A percentile compares a stretch with the other conserved stretches of the same genome.
Evolutionary conservation across 1,140 invertebrate genomes (phyloP).

Genomic region (Panagrolaimus sp.): DNA sequence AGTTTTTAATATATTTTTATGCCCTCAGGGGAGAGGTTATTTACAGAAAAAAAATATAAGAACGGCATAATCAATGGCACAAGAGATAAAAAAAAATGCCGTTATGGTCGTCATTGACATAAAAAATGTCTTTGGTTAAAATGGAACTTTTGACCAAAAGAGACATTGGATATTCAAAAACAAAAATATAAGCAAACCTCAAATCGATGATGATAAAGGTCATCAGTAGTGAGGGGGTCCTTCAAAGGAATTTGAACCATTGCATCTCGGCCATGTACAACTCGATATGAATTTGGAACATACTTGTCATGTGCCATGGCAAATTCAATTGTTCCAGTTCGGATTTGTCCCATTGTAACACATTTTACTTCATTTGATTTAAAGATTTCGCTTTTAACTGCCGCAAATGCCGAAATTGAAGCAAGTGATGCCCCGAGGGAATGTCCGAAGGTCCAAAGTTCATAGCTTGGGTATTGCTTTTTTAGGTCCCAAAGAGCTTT

Average conservation of each 20-base stretch:
- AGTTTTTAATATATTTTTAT: too few relatives aligned
- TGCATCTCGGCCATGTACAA: slow-evolving; percentile 44
- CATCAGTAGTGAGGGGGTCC: slow-evolving; percentile 25
- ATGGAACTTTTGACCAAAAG: too few relatives aligned
- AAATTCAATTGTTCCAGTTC: slow-evolving; percentile 47
- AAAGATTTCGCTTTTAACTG: slow-evolving; percentile 54
- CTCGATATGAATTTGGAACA: slow-evolving; percentile 41
- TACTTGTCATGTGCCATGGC: slow-evolving; percentile 35
- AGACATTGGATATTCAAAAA: too few relatives aligned
- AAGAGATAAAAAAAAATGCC: too few relatives aligned
- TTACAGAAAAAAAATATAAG: too few relatives aligned
- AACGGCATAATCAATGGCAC: too few relatives aligned
- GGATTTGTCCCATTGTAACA: slow-evolving; percentile 50
- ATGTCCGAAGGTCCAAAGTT: slow-evolving; percentile 38
- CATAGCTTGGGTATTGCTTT: background rate
- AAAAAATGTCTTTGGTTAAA: too few relatives aligned
- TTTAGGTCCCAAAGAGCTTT: background rate
- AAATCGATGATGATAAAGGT: background rate
- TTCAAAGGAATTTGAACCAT: slow-evolving; percentile 46
- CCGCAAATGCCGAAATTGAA: slow-evolving; percentile 49
- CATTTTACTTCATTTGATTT: slow-evolving; percentile 48
- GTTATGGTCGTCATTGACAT: too few relatives aligned
- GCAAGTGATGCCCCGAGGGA: slow-evolving; percentile 39
- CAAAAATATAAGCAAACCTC: too few relatives aligned
- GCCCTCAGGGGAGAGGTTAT: too few relatives aligned